Evolutionary conservation across 1,140 invertebrate species (phyloP).

Genomic region (Zelostemma sp.): DNA sequence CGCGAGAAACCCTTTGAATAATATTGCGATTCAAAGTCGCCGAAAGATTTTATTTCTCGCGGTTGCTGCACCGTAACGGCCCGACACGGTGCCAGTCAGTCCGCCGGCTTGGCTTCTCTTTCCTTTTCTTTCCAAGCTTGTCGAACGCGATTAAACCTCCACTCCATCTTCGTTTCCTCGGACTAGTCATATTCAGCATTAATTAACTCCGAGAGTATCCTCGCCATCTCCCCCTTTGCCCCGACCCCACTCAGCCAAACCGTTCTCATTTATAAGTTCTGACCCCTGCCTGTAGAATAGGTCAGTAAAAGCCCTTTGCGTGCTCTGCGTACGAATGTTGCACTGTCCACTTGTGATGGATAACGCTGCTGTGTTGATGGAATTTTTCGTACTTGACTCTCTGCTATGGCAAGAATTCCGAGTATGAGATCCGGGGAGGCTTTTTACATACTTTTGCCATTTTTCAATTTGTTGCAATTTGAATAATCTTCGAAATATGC

Average conservation of each 20-base stretch:
- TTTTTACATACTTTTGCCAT: too few relatives aligned
- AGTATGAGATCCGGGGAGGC: too few relatives aligned
- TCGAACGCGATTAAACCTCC: constrained; percentile 20
- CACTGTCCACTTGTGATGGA: constrained; percentile 32
- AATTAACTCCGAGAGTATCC: constrained; percentile 43
- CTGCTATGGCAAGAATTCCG: too few relatives aligned
- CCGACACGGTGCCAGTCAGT: constrained; percentile 61
- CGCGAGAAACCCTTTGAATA: constrained; percentile 68
- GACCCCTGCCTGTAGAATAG: constrained; percentile 41
- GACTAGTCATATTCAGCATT: constrained; percentile 47
- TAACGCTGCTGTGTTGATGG: constrained; percentile 4
- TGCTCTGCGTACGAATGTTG: not conserved
- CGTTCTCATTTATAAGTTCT: constrained; percentile 37
- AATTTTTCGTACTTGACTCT: too few relatives aligned
- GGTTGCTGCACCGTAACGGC: constrained; percentile 60
- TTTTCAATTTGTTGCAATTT: too few relatives aligned
- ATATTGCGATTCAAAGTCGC: constrained; percentile 66
- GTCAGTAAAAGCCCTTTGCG: constrained; percentile 49
- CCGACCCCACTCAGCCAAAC: constrained; percentile 8
- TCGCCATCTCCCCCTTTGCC: constrained; percentile 1
- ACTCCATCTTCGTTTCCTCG: constrained; percentile 19
- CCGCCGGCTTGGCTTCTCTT: constrained; percentile 50
- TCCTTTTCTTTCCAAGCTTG: constrained; percentile 18
- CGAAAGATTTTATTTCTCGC: constrained; percentile 66
- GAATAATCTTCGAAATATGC: too few relatives aligned